Conservation (phyloP, 1,140 invertebrate genomes). For the Geopemphigus sp. region DNA sequence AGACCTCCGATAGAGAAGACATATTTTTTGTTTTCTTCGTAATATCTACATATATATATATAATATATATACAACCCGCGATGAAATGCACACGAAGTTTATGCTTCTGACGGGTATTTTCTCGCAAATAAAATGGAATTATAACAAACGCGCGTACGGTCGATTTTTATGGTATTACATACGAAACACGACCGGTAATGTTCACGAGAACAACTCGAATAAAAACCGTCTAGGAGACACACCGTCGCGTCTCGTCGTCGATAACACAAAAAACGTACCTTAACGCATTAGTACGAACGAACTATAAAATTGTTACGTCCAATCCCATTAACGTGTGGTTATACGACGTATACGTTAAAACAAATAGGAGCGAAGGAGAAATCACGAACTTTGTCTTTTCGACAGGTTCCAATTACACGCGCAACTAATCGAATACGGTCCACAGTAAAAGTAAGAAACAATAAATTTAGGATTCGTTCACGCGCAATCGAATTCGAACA, state of each 20-base stretch:
- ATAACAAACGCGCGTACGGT: not conserved
- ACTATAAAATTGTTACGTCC: not conserved
- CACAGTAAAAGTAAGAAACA: not conserved
- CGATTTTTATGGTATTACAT: not conserved
- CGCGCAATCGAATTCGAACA: too few species aligned
- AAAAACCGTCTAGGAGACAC: not conserved
- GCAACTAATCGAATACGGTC: not conserved
- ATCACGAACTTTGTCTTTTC: not conserved
- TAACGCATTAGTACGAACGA: not conserved
- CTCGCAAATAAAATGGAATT: slow-evolving; percentile 21
- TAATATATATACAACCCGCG: not conserved
- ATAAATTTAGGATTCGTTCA: too few species aligned
- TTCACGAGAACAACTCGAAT: not conserved
- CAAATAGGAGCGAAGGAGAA: not conserved
- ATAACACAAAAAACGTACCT: not conserved
- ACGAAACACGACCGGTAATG: not conserved
- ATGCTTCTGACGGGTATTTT: slow-evolving; percentile 29
- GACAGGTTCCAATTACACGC: not conserved
- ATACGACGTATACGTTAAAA: not conserved
- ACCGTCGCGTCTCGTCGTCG: not conserved
- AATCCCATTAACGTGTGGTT: not conserved
- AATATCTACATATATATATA: not conserved
- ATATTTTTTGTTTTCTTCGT: not conserved
- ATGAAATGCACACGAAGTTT: not conserved
- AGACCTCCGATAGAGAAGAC: not conserved